Evolutionary conservation across 35 echinoderm and acorn worm genomes (phyloP), one percentile per base, ranked within the genome.

Genomic region (Diadema setosum): DNA sequence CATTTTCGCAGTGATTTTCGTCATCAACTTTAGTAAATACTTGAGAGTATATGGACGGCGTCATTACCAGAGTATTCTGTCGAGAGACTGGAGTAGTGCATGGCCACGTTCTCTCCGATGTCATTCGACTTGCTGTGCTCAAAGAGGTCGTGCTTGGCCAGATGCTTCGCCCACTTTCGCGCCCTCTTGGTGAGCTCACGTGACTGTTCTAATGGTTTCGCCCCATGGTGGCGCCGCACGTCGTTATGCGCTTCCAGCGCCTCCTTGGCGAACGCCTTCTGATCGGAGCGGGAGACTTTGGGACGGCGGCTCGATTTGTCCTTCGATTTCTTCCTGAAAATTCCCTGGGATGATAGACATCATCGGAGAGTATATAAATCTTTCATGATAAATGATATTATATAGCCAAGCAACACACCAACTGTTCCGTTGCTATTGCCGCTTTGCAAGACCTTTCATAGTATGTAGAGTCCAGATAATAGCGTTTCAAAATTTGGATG

Each of bases 41-140:
- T n/a, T n/a, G n/a, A n/a, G n/a, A n/a, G n/a, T n/a, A n/a, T n/a
- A n/a, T n/a, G n/a, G n/a, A n/a, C n/a, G n/a, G n/a, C n/a, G n/a
- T n/a, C n/a, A n/a, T 52, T 88, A 97, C 95, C 95, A 60, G 95
- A 97, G 69, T 97, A 97, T 43, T 80, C 87, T 9, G 95, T 97
- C 18, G 91, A 82, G 42, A 80, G 44, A 33, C 86, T 90, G 3
- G 95, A 97, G 46, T 93, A 97, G 59, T 97, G 95, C 95, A 97
- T 99, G n/a, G 96, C 96, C 26, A 99, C 93, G 50, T 99, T 99
- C 81, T 99, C 96, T 1, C 96, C 96, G 52, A 95, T 95, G 57
- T 94, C 88, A 0, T n/a, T 46, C 11, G 82, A 27, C 17, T 91
- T 82, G 76, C 96, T 98, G 81, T 94, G 96, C 42, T 99, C 86